These are phyloP conservation scores for Aspidapion aeneum DNA, from an alignment of 2,888 invertebrate genomes.

Conservation along the genomic window DNA sequence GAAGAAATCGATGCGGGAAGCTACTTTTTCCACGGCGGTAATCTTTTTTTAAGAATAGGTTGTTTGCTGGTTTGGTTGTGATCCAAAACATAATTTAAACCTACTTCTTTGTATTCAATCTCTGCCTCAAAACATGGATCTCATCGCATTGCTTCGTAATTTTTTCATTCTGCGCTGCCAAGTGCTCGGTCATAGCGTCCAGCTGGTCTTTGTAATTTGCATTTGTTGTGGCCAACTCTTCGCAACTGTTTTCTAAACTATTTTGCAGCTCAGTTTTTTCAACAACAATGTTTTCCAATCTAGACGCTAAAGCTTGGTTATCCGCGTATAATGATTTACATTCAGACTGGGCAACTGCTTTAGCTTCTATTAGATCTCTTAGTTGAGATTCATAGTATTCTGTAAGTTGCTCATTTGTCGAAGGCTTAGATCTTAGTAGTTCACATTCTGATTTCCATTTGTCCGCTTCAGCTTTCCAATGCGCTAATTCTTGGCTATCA, in stretches of 20 bases:
- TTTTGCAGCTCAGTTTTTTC: slow-evolving; percentile 53
- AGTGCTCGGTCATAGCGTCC: slow-evolving; percentile 73
- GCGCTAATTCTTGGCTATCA: slow-evolving; percentile 28
- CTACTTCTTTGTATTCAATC: slow-evolving; percentile 41
- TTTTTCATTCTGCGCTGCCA: slow-evolving; percentile 80
- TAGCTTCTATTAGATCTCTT: slow-evolving; percentile 38
- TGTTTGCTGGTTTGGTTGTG: no score
- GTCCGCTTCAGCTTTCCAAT: slow-evolving; percentile 63
- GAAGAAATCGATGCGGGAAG: no score
- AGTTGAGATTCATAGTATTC: slow-evolving; percentile 44
- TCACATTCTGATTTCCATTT: slow-evolving; percentile 73
- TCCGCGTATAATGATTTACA: slow-evolving; percentile 42
- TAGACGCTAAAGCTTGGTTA: slow-evolving; percentile 46
- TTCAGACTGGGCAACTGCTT: slow-evolving; percentile 40
- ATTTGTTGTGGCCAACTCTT: slow-evolving; percentile 63
- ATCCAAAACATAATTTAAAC: no score
- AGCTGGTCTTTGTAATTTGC: slow-evolving; percentile 67
- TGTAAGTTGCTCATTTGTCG: slow-evolving; percentile 41
- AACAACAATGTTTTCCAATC: slow-evolving; percentile 50
- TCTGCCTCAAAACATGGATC: slow-evolving; percentile 66
- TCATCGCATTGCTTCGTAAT: slow-evolving; percentile 78
- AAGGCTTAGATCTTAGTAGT: slow-evolving; percentile 49
- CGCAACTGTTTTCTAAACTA: slow-evolving; percentile 56
- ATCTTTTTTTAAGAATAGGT: no score
- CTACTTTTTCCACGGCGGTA: no score